Evolutionary conservation across 2,113 vertebrate genomes (phyloP), one percentile per base, ranked within the genome.

Genomic region (Chaetura pelagica): DNA sequence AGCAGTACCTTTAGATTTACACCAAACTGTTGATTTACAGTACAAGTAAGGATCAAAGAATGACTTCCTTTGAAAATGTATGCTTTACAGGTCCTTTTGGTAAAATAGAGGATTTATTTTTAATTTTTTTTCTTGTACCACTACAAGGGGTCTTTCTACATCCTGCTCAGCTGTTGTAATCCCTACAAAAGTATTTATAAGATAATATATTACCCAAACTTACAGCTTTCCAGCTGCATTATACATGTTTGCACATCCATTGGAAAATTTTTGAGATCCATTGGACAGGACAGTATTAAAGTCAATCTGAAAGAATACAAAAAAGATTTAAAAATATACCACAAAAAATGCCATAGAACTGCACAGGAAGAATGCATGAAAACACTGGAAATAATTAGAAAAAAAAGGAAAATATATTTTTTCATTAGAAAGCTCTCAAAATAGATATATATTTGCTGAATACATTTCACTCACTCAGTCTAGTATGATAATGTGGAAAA

Each of bases 201-300:
- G 74, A 59, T 12, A 85, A 91, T 66, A 59, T 18, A 35, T 71
- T 44, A 49, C 29, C 13, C 55, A 87, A 84, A 99, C 99, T 99
- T 97, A 99, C 99, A 99, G 94, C 99, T 99, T 98, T 99, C 99
- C 94, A 99, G 96, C 96, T 99, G 99, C 99, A 99, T 99, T 96
- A 99, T 99, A 95, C 99, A 99, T 15, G 99, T 99, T 98, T 99
- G 99, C 42, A 99, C 99, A 81, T 99, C 99, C 99, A 99, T 99
- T 19, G 99, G 99, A 95, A 99, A 99, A 98, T 99, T 99, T 96
- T 99, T 99, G 63, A 99, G 98, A 96, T 99, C 99, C 99, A 99
- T 99, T 12, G 99, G 99, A 95, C 99, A 99, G 42, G 99, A 99
- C 51, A 99, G 98, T 42, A 99, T 99, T 97, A 99, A 97, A 27